These are phyloP conservation scores for Mormyrus proboscirostris DNA, from an alignment of 2,797 vertebrate species.

Conservation along the genomic window DNA sequence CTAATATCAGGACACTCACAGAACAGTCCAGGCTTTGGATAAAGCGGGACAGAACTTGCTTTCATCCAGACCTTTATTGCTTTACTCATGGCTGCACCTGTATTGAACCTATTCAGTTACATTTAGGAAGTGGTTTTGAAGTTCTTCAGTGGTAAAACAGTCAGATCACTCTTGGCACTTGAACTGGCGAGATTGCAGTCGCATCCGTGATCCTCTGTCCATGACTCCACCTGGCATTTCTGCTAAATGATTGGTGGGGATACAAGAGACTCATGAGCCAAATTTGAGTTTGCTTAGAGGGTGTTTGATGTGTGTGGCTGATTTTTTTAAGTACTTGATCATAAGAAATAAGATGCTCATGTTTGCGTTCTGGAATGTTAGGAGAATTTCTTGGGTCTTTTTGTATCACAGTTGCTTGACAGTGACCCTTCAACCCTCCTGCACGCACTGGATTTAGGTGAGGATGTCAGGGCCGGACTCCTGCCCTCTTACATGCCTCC, in stretches of 20 bases:
- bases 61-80: not conserved
- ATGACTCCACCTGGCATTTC: not conserved
- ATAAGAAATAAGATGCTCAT: not conserved
- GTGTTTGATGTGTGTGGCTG: not conserved
- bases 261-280: not conserved
- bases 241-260: not conserved
- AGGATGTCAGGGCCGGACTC: not conserved
- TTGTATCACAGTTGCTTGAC: not conserved
- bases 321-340: not conserved
- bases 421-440: not conserved
- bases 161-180: not conserved
- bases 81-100: not conserved
- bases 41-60: not conserved
- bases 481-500: not conserved
- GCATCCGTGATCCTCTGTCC: not conserved
- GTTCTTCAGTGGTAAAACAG: not conserved
- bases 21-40: not conserved
- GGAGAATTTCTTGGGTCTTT: not conserved
- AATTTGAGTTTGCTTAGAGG: not conserved
- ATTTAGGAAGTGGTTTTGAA: not conserved
- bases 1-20: not conserved
- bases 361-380: not conserved
- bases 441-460: not conserved
- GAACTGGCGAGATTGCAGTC: not conserved
- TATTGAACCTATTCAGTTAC: not conserved